These are phyloP conservation scores for Caenorhabditis drosophilae DNA, from an alignment of 2,888 invertebrate species.

Conservation along the genomic window DNA sequence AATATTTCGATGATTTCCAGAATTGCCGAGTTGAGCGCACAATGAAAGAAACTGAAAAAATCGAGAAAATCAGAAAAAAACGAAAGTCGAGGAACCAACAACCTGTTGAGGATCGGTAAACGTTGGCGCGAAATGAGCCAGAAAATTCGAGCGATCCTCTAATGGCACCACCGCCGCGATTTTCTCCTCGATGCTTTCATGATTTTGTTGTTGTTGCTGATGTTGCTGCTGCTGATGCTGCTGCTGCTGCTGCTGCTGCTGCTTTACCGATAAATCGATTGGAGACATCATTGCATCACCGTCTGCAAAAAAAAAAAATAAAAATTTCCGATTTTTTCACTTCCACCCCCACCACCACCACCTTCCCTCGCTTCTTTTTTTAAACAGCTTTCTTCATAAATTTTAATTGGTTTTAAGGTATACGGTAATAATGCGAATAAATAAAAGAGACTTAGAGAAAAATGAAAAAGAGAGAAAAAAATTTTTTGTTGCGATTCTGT, in stretches of 20 bases:
- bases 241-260: constrained; percentile 9
- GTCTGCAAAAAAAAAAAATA: constrained; percentile 22
- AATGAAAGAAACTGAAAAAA: constrained; percentile 36
- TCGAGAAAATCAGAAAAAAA: not conserved
- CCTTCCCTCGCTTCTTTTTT: no score
- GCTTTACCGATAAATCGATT: constrained; percentile 45
- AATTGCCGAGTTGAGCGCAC: constrained; percentile 45
- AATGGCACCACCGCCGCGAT: constrained; percentile 13
- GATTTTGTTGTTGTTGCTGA: no score
- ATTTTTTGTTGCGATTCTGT: no score
- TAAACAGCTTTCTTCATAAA: no score
- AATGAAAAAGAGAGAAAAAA: no score
- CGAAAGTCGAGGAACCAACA: not conserved
- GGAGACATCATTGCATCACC: constrained; percentile 40
- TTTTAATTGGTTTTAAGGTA: no score
- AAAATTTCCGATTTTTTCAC: no score
- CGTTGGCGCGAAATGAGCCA: constrained; percentile 16
- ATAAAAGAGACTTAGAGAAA: no score
- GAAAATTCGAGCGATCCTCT: constrained; percentile 29
- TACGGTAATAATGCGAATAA: no score
- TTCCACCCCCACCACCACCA: no score
- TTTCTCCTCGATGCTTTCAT: no score
- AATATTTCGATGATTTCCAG: constrained; percentile 23
- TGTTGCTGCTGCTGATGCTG: constrained; percentile 7
- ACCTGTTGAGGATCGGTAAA: constrained; percentile 36